Percentiles rank a stretch among this genome's conserved stretches.
phyloP scores from a whole-genome alignment of 1,140 invertebrate species.

The honey bee (Apis mellifera) region Amel_HAv3.1 CM009943.2:3317501-3318000 shows the following conservation, averaged over 20 bases:
- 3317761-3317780: neutral
- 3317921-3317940: too few species aligned
- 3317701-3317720: slow-evolving; percentile 52
- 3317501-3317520: slow-evolving; percentile 27
- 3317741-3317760: neutral
- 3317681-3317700: slow-evolving; percentile 32
- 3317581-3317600: slow-evolving; percentile 8
- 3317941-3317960: too few species aligned
- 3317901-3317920: too few species aligned
- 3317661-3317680: slow-evolving; percentile 14
- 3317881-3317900: too few species aligned
- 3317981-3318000: too few species aligned
- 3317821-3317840: neutral
- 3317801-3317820: neutral
- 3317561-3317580: neutral
- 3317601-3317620: neutral
- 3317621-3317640: neutral
- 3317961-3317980: too few species aligned
- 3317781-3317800: slow-evolving; percentile 6
- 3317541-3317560: too few species aligned
- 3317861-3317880: neutral
- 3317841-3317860: slow-evolving; percentile 33
- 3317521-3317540: neutral
- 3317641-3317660: neutral
- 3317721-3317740: slow-evolving; percentile 7